Conservation (phyloP, 2,113 vertebrate species). For the Gambusia affinis region DNA sequence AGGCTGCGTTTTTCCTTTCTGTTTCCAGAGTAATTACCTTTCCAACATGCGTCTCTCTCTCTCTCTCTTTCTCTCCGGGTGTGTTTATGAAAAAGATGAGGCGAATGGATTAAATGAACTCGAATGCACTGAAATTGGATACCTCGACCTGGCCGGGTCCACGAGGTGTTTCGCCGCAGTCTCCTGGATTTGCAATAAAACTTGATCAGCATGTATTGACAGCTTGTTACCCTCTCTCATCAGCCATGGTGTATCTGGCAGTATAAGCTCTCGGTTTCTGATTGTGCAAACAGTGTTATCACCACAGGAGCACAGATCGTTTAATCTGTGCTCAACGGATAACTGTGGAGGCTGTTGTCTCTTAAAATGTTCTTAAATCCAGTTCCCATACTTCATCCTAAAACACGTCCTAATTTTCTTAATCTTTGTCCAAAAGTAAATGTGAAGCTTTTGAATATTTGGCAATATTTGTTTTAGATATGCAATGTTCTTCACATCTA, state of each 20-base stretch:
- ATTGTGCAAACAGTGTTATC: slow-evolving; percentile 3
- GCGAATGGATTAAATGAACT: slow-evolving; percentile 57
- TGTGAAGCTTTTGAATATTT: not conserved
- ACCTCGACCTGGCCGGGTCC: slow-evolving; percentile 20
- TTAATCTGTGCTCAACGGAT: slow-evolving; percentile 32
- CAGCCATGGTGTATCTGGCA: slow-evolving; percentile 6
- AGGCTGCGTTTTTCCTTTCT: slow-evolving; percentile 45
- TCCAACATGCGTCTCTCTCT: slow-evolving; percentile 14
- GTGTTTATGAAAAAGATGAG: slow-evolving; percentile 56
- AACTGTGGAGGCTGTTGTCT: slow-evolving; percentile 3
- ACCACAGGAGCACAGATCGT: slow-evolving; percentile 30
- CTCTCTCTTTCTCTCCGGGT: slow-evolving; percentile 4
- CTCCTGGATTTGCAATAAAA: slow-evolving; percentile 34
- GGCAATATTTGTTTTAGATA: not conserved
- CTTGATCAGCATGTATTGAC: slow-evolving; percentile 26
- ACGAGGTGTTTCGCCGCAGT: slow-evolving; percentile 14
- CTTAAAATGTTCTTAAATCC: not conserved
- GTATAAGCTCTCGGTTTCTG: slow-evolving; percentile 10
- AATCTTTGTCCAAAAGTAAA: not conserved
- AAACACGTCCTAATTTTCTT: not conserved
- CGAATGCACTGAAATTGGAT: slow-evolving; percentile 46
- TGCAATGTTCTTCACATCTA: not conserved
- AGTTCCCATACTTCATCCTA: not conserved
- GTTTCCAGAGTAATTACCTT: slow-evolving; percentile 56
- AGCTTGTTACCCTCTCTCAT: slow-evolving; percentile 8